These are phyloP conservation scores for Dicentrarchus labrax DNA, from an alignment of 2,113 vertebrate species.

Conservation along the genomic window DNA sequence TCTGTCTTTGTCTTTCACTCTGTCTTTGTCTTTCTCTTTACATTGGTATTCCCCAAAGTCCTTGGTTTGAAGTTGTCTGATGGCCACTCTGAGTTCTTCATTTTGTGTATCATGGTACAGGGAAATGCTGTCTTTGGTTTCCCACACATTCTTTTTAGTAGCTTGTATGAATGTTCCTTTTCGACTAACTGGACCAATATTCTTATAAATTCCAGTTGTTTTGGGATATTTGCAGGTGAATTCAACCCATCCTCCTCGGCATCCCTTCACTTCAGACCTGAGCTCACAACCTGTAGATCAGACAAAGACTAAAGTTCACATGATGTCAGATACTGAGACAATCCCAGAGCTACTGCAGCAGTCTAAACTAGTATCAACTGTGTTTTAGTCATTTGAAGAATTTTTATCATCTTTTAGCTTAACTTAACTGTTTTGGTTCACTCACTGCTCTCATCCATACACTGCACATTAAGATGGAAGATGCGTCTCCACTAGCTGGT, in stretches of 20 bases:
- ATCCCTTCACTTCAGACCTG: not conserved
- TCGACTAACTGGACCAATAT: rapidly evolving
- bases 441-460: too few species aligned
- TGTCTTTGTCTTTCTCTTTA: too few species aligned
- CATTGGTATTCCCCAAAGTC: too few species aligned
- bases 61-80: too few species aligned
- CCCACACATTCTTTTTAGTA: not conserved
- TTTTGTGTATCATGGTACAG: too few species aligned
- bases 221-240: not conserved
- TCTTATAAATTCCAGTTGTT: rapidly evolving
- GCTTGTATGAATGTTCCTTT: rapidly evolving
- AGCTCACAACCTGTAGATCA: slow-evolving; percentile 14
- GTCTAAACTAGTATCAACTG: not conserved
- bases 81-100: too few species aligned
- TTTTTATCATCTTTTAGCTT: too few species aligned
- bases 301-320: slow-evolving; percentile 12
- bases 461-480: too few species aligned
- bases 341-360: not conserved
- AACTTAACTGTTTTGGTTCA: too few species aligned
- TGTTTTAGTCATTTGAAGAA: too few species aligned
- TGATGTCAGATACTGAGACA: not conserved
- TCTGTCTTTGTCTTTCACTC: too few species aligned
- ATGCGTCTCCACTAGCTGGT: too few species aligned
- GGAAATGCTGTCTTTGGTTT: not conserved
- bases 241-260: not conserved